Evolutionary conservation across 2,888 invertebrate species (phyloP), one percentile per base, ranked within the genome.

Genomic region (Caenorhabditis sp.): DNA sequence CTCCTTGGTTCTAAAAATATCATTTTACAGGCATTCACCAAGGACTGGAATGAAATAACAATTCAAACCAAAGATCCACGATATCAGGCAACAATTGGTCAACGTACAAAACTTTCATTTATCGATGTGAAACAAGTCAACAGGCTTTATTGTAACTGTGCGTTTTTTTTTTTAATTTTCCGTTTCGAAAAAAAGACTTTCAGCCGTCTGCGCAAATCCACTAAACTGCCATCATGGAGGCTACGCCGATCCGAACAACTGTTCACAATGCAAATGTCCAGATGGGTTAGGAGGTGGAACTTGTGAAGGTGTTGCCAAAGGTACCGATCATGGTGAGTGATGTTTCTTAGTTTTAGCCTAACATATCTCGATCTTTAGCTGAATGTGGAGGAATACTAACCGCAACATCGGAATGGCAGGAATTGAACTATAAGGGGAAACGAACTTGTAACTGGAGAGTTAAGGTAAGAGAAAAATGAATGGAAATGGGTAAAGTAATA

Each of bases 91-190:
- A 84, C 85, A 12, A 85, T 85, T 54, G 85, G 85, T 14, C 85
- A 85, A 60, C 59, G 85, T 8, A 64, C 57, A n/a, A 69, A 79
- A 24, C 81, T 84, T 0, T 83, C 83, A 0, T 85, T 85, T 60
- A 83, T 85, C 54, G 85, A 85, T 76, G 84, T 85, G 3, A 85
- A 85, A 36, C 85, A 85, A 68, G 79, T 85, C 49, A 85, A 85
- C 51, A 69, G 84, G 17, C 72, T 85, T 8, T 85, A 85, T 66
- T 85, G 85, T 58, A 78, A 81, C 62, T 78, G 83, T 81, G 37
- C 70, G 78, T 64, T 0, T 23, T 26, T 31, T n/a, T 37, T 1
- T 36, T 19, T 53, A 61, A 54, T 61, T 4, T 6, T 50, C 10
- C 31, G 31, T n/a, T n/a, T n/a, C 31, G n/a, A 26, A 14, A 24